phyloP scores from a whole-genome alignment of 2,113 vertebrate species.

The Pagrus major region DNA sequence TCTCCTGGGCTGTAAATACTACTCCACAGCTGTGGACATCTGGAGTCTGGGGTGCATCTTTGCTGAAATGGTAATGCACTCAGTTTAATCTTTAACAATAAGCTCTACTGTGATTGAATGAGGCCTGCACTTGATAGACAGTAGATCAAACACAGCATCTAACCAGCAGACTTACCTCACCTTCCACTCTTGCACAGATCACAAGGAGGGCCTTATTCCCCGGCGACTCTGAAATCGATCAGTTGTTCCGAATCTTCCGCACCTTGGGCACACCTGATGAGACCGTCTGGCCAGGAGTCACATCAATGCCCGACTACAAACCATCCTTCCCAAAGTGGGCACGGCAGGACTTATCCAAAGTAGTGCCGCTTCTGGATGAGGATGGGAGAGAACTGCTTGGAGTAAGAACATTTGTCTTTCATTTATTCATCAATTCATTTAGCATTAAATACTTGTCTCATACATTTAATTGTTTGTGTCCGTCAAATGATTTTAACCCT shows the following conservation, averaged over 20 bases:
- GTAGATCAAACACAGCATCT: background rate
- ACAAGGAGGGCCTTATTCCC: slow-evolving; percentile 93
- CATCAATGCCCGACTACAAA: slow-evolving; percentile 96
- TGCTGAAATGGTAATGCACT: slow-evolving; percentile 91
- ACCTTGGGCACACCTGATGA: slow-evolving; percentile 95
- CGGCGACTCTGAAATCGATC: slow-evolving; percentile 95
- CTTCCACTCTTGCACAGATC: slow-evolving; percentile 79
- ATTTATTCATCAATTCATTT: background rate
- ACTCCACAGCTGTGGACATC: slow-evolving; percentile 96
- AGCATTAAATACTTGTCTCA: background rate
- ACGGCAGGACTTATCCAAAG: slow-evolving; percentile 92
- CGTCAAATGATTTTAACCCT: no score
- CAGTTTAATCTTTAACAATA: background rate
- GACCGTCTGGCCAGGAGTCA: slow-evolving; percentile 92
- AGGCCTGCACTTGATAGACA: background rate
- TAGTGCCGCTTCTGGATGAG: slow-evolving; percentile 92
- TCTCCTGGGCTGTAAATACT: slow-evolving; percentile 96
- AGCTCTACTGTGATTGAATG: background rate
- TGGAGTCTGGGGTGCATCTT: slow-evolving; percentile 98
- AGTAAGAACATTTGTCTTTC: slow-evolving; percentile 80
- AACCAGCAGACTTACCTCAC: background rate
- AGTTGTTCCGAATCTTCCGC: slow-evolving; percentile 95
- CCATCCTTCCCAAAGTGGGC: slow-evolving; percentile 96
- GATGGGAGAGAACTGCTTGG: slow-evolving; percentile 92
- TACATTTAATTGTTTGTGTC: background rate